These are phyloP conservation scores for Tachycineta bicolor DNA, from an alignment of 2,113 vertebrate genomes.

Conservation along the genomic window DNA sequence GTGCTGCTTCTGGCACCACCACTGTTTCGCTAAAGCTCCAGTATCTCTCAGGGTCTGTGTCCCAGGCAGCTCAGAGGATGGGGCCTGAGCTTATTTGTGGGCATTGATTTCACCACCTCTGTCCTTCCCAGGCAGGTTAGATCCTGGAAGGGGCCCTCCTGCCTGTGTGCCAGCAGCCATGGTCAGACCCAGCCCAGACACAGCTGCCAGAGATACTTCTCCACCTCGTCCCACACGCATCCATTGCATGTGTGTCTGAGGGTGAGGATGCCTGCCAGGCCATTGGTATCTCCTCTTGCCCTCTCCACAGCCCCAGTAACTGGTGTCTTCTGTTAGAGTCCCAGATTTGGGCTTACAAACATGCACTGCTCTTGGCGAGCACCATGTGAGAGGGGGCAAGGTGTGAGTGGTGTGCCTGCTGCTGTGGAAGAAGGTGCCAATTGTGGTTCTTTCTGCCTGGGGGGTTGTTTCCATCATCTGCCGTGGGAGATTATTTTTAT, in stretches of 20 bases:
- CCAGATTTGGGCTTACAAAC: neutral
- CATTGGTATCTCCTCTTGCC: neutral
- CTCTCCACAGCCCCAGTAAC: neutral
- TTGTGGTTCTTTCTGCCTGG: neutral
- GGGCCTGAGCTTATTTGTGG: neutral
- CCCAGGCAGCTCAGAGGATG: neutral
- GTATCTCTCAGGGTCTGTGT: neutral
- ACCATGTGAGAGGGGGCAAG: neutral
- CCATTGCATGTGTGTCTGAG: neutral
- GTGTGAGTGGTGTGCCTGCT: neutral
- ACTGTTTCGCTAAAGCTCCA: neutral
- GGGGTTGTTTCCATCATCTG: neutral
- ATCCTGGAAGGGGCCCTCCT: neutral
- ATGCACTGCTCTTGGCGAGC: rapidly evolving
- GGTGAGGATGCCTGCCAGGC: neutral
- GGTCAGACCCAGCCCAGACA: neutral
- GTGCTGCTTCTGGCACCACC: neutral
- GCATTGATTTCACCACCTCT: neutral
- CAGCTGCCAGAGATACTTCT: neutral
- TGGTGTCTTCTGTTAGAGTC: neutral
- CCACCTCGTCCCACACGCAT: neutral
- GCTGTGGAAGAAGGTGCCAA: neutral
- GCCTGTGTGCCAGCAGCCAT: neutral
- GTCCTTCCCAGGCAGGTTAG: neutral
- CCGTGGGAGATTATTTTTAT: neutral